Conservation (phyloP, 2,113 vertebrate genomes). For the Pedetes capensis region DNA sequence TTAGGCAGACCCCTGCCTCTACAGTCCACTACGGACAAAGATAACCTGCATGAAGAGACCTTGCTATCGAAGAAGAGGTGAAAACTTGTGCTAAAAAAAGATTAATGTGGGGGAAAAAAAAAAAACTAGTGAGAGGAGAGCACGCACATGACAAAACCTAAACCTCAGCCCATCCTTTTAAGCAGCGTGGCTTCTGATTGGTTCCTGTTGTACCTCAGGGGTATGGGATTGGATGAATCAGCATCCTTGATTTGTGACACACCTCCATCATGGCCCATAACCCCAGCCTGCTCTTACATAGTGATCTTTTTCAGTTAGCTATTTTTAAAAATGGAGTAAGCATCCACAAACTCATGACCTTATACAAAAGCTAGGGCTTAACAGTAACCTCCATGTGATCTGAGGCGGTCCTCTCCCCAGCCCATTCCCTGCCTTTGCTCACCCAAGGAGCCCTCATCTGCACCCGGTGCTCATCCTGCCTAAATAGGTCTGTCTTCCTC, state of each 20-base stretch:
- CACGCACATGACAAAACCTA: not conserved
- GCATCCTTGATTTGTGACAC: not conserved
- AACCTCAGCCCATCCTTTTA: not conserved
- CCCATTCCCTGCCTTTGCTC: accelerated
- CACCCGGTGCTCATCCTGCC: not conserved
- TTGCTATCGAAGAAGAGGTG: not conserved
- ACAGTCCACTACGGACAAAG: not conserved
- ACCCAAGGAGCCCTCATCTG: not conserved
- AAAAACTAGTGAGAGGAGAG: not conserved
- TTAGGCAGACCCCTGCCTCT: not conserved
- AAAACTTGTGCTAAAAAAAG: not conserved
- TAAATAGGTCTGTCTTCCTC: not conserved
- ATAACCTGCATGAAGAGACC: not conserved
- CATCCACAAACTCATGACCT: not conserved
- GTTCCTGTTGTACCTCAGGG: not conserved
- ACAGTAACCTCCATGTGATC: not conserved
- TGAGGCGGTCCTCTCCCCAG: not conserved
- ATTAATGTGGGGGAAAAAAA: not conserved
- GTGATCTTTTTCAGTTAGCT: not conserved
- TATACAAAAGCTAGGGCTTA: constrained; percentile 18
- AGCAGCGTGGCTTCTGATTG: not conserved
- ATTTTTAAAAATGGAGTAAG: constrained; percentile 18
- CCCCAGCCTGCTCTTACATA: not conserved
- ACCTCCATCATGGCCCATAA: not conserved
- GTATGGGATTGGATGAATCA: not conserved